Base-by-base conservation (phyloP, 2,888 invertebrate species). In the Limnephilus marmoratus region DNA sequence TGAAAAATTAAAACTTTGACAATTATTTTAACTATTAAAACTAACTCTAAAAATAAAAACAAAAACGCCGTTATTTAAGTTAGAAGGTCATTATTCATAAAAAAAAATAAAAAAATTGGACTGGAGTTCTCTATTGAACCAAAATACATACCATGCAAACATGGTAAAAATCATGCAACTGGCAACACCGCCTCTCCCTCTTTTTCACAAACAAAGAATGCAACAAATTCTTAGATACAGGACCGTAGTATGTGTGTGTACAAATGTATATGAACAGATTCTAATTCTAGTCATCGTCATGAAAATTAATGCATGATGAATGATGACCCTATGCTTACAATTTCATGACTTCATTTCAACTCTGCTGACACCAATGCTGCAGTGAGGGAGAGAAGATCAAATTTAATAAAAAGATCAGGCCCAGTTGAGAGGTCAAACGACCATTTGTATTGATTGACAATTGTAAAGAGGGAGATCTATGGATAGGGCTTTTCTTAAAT, bases 371-470 rank as follows among this genome's bases (percentile, higher is more conserved):
- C 34, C 15, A 41, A 37, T 68, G 68, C 24, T 68, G 68, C n/a
- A 68, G 9, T 68, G 68, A n/a, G 24, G 83, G 34, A 37, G 45
- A 29, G n/a, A 29, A 86, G 86, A 86, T 86, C 86, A 86, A 86
- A 68, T 68, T 68, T 68, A 68, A 86, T 86, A 86, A n/a, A n/a
- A 86, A 86, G 49, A 49, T 86, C 86, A 29, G 45, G 86, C 29
- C 37, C n/a, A 24, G 81, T 49, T 90, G 45, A 82, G 82, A 68
- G 90, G 82, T 90, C 41, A 90, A 90, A 82, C 31, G 90, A 31
- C 45, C 34, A 90, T 90, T 90, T 90, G 81, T 90, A 90, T 90
- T 45, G 82, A 90, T 90, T 90, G 90, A 45, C 24, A n/a, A 31
- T 49, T 82, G 49, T 81, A 49, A 82, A 49, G 82, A n/a, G 45